Conservation (phyloP, 92 coral and sea anemone genomes). For the Nematostella vectensis region DNA sequence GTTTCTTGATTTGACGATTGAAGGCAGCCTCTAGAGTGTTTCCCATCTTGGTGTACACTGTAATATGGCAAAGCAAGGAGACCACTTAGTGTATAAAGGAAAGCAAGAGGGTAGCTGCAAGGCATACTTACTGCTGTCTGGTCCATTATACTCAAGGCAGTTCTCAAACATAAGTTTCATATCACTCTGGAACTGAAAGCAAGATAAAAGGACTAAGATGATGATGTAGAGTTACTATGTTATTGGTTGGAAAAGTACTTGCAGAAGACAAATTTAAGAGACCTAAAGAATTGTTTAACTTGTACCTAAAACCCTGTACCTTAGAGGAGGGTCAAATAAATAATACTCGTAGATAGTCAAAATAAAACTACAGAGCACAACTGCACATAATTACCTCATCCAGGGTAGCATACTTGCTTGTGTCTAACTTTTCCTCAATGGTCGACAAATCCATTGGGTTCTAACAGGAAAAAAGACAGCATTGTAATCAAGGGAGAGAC, state of each 20-base stretch:
- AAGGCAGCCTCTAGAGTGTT: conserved; percentile 87
- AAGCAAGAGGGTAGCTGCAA: too few species aligned
- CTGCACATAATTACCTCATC: conserved; percentile 79
- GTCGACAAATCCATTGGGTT: conserved; percentile 93
- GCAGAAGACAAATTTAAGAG: too few species aligned
- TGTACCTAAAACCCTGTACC: too few species aligned
- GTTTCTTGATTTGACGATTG: conserved; percentile 87
- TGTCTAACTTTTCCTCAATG: conserved; percentile 88
- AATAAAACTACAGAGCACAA: too few species aligned
- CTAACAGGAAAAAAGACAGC: conserved; percentile 25
- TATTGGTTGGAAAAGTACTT: too few species aligned
- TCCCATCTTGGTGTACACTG: conserved; percentile 96
- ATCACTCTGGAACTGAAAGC: conserved; percentile 57
- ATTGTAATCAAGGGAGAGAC: neutral
- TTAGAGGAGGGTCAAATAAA: too few species aligned
- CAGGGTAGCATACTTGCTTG: conserved; percentile 66
- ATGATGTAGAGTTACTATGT: neutral
- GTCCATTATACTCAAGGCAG: conserved; percentile 91
- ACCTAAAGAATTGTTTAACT: too few species aligned
- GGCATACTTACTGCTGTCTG: conserved; percentile 98
- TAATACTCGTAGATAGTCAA: too few species aligned
- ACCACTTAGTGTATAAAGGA: too few species aligned
- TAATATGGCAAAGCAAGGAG: neutral
- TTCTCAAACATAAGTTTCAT: conserved; percentile 96
- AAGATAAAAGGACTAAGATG: conserved; percentile 1